Base-by-base conservation (phyloP, 1,140 invertebrate genomes). In the Phocides pigmalion region DNA sequence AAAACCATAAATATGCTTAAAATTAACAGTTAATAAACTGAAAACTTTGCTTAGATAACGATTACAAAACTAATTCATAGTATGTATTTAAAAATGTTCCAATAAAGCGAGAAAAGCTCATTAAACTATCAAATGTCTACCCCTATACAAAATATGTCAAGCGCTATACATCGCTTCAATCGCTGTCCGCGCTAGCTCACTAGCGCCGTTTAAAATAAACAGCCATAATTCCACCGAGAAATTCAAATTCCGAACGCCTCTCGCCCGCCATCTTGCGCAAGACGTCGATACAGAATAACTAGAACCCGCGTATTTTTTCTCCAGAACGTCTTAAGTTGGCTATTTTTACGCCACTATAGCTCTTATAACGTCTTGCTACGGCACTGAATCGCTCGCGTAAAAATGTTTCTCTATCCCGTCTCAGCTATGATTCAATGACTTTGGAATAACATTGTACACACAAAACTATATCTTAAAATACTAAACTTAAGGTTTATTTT, bases 301-400 rank as follows among this genome's bases (percentile, higher is more conserved):
- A 83, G 79, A 64, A 63, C 64, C 74, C 79, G 79, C 77, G 72
- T 81, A 83, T 87, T 86, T 88, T 87, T 89, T 87, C 72, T 64
- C 72, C 53, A 87, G 79, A 88, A 90, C 86, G 88, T 89, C 86
- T 89, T 86, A 90, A 89, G 86, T 90, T 86, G 64, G 25, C 54
- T 44, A 90, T 90, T 90, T 90, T 89, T 90, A 81, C 73, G 82
- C 84, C 76, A 90, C 86, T 89, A 79, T 90, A 79, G 87, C 81
- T 80, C 84, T 89, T 90, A 89, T 74, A 75, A 62, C 84, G 62
- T 77, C 73, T 82, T 70, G 66, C 81, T 89, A 89, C 76, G 88
- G 78, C 76, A 81, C 76, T 76, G 81, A 88, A 88, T 90, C 85
- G 87, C 84, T 87, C 86, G 86, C 84, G 79, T 82, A 90, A 90